These are phyloP conservation scores for Copsychus sechellarum DNA, from an alignment of 2,113 vertebrate genomes.

Conservation along the genomic window DNA sequence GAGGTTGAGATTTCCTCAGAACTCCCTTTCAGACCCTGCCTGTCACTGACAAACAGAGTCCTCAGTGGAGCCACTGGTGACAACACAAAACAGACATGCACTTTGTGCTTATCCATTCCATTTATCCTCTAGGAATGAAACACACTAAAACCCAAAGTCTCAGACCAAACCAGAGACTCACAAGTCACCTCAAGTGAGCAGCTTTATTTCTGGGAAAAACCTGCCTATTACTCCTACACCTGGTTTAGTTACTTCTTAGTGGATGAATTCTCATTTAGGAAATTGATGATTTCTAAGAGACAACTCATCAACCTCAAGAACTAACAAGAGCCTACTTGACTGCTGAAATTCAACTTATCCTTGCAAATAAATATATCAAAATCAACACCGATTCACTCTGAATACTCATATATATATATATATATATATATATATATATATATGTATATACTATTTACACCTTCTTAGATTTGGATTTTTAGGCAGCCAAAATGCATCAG, in stretches of 20 bases:
- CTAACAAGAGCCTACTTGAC: not conserved
- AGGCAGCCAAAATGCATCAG: not conserved
- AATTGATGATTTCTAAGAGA: not conserved
- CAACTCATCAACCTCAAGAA: not conserved
- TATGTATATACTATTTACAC: not conserved
- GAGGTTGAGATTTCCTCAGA: not conserved
- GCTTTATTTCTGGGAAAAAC: not conserved
- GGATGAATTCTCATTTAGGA: not conserved
- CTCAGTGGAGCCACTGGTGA: not conserved
- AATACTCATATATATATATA: not conserved
- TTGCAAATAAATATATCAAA: not conserved
- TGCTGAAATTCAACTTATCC: not conserved
- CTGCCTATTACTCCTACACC: not conserved
- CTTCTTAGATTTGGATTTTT: not conserved
- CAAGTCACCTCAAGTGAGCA: not conserved
- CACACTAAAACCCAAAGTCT: not conserved
- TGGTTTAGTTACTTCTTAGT: not conserved
- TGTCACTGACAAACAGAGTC: not conserved
- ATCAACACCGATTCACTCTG: not conserved
- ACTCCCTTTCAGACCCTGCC: not conserved
- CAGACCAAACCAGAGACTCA: not conserved
- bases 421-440: too few species aligned
- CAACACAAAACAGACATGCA: not conserved
- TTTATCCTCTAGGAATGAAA: not conserved
- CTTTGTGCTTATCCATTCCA: not conserved